Conservation (phyloP, 64 coral and sea anemone species). For the Dendronephthya gigantea region DNA sequence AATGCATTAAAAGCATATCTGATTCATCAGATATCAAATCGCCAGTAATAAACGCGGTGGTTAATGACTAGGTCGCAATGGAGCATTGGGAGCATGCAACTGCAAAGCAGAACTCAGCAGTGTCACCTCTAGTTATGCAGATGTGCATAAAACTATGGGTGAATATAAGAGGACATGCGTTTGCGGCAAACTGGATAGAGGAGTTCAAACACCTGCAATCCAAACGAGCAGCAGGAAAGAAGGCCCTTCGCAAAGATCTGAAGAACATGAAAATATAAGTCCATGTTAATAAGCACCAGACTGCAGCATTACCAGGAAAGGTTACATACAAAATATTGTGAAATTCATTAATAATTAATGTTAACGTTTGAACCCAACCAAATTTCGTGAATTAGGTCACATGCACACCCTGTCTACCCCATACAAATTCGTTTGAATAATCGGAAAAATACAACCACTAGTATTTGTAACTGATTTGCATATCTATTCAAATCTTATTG, state of each 20-base stretch:
- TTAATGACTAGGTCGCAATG: background rate
- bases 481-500: too few relatives aligned
- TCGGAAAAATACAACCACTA: too few relatives aligned
- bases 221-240: background rate
- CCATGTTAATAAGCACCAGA: too few relatives aligned
- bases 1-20: too few relatives aligned
- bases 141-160: background rate
- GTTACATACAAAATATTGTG: too few relatives aligned
- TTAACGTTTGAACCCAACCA: too few relatives aligned
- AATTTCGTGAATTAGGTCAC: too few relatives aligned
- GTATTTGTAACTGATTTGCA: too few relatives aligned
- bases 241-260: background rate
- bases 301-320: too few relatives aligned
- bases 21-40: background rate
- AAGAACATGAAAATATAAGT: background rate
- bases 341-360: too few relatives aligned
- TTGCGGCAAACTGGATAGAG: background rate
- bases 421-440: too few relatives aligned
- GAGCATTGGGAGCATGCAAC: background rate
- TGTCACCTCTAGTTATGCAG: background rate
- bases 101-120: background rate
- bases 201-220: background rate
- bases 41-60: background rate
- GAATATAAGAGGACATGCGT: background rate
- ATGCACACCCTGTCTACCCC: too few relatives aligned